Evolutionary conservation across 2,797 vertebrate species (phyloP).

Genomic region (Gymnodraco acuticeps): DNA sequence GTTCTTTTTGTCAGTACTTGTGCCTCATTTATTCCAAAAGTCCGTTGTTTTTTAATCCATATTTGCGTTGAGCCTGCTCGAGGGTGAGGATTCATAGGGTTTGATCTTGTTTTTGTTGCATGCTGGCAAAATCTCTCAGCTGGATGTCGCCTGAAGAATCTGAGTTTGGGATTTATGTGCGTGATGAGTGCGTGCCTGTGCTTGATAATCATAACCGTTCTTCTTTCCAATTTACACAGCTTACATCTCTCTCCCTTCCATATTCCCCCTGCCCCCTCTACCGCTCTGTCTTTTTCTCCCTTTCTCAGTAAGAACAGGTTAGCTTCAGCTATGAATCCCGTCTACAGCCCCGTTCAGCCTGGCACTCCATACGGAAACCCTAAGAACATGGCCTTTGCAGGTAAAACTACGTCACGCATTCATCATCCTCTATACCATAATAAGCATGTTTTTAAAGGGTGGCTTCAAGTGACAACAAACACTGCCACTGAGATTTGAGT

Average conservation of each 20-base stretch:
- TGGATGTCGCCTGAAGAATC: constrained; percentile 51
- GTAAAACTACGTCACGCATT: constrained; percentile 76
- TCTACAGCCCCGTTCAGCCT: constrained; percentile 98
- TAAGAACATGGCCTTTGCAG: constrained; percentile 98
- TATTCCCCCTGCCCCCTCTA: constrained; percentile 26
- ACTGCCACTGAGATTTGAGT: neutral
- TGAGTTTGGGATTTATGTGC: constrained; percentile 50
- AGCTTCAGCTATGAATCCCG: constrained; percentile 97
- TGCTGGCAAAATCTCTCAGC: constrained; percentile 52
- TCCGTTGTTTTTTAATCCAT: constrained; percentile 26
- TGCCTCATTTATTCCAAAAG: constrained; percentile 22
- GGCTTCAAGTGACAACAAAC: neutral
- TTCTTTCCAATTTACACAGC: constrained; percentile 52
- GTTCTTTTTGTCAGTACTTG: constrained; percentile 33
- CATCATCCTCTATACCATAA: neutral
- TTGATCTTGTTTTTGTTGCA: constrained; percentile 37
- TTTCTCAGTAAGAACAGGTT: constrained; percentile 88
- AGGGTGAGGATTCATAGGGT: constrained; percentile 44
- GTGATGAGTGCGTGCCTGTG: constrained; percentile 22
- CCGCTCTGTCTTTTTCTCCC: constrained; percentile 40
- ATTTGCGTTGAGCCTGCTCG: constrained; percentile 43
- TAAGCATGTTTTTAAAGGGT: neutral
- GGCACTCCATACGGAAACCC: constrained; percentile 97
- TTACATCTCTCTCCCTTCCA: constrained; percentile 34
- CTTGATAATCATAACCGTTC: constrained; percentile 49